phyloP scores from a whole-genome alignment of 2,113 vertebrate species.

The Perognathus longimembris region DNA sequence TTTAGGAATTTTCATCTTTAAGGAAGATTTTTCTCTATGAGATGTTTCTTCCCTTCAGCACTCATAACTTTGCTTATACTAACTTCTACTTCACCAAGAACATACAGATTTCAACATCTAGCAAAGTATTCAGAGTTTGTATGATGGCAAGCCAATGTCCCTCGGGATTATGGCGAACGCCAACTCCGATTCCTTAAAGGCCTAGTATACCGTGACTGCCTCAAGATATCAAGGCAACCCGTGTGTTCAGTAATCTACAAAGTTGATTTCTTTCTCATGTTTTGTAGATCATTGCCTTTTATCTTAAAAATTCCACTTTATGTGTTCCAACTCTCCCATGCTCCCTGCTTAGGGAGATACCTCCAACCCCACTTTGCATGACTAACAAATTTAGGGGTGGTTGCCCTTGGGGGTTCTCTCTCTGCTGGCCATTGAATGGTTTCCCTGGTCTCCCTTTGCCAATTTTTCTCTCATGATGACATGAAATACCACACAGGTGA shows the following conservation, averaged over 20 bases:
- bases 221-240: neutral
- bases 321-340: neutral
- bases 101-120: neutral
- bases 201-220: neutral
- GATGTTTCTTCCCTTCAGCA: neutral
- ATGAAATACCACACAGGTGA: neutral
- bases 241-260: neutral
- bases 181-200: neutral
- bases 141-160: too few relatives aligned
- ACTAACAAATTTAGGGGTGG: neutral
- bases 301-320: neutral
- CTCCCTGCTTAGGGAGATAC: neutral
- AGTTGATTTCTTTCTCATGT: neutral
- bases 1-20: neutral
- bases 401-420: neutral
- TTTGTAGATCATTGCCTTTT: too few relatives aligned
- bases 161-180: neutral
- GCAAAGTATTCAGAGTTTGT: neutral
- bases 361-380: neutral
- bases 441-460: neutral
- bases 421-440: neutral
- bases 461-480: neutral
- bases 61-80: slow-evolving; percentile 13
- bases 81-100: neutral
- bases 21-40: neutral